Evolutionary conservation across 2,888 invertebrate species (phyloP).

Genomic region (Lepidonotus clava): DNA sequence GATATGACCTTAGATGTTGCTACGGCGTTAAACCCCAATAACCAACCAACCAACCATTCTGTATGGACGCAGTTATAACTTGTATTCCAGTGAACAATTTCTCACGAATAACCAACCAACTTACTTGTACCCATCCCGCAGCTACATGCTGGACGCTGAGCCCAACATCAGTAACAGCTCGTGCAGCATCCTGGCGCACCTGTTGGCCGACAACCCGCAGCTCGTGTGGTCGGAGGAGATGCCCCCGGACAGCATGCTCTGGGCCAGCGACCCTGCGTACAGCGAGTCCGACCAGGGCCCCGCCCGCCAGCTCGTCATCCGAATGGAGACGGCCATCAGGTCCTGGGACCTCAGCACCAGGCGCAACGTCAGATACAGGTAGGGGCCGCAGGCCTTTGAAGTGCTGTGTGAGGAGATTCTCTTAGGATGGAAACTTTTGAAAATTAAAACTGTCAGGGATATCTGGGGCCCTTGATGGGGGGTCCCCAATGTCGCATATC

Average conservation of each 20-base stretch:
- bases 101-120: too few species aligned
- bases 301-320: slow-evolving; percentile 85
- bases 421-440: too few species aligned
- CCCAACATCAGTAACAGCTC: slow-evolving; percentile 95
- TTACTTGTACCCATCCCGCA: too few species aligned
- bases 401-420: too few species aligned
- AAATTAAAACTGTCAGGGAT: too few species aligned
- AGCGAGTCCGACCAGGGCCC: slow-evolving; percentile 92
- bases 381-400: slow-evolving; percentile 34
- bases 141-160: slow-evolving; percentile 88
- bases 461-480: too few species aligned
- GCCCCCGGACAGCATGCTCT: slow-evolving; percentile 91
- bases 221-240: slow-evolving; percentile 88
- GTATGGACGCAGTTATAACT: too few species aligned
- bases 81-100: too few species aligned
- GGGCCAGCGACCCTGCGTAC: slow-evolving; percentile 96
- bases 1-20: too few species aligned
- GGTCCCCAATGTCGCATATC: too few species aligned
- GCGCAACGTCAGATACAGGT: slow-evolving; percentile 95
- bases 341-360: slow-evolving; percentile 93
- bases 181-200: slow-evolving; percentile 96
- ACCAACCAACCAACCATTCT: too few species aligned
- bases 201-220: slow-evolving; percentile 93
- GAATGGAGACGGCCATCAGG: slow-evolving; percentile 90
- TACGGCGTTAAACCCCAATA: too few species aligned